phyloP scores from a whole-genome alignment of 2,797 vertebrate genomes.

The Pseudochromis fuscus region DNA sequence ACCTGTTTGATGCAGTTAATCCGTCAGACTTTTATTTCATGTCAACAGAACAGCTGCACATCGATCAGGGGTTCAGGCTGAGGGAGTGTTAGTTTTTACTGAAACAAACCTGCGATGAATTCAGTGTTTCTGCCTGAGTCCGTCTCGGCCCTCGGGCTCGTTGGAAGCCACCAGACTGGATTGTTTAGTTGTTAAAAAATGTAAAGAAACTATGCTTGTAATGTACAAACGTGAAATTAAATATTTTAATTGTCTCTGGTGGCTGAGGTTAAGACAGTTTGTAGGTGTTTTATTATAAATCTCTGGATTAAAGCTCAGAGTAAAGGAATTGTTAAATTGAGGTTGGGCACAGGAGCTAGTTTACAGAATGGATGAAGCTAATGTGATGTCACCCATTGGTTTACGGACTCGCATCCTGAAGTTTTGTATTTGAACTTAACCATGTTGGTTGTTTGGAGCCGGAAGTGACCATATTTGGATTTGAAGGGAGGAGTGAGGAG shows the following conservation, averaged over 20 bases:
- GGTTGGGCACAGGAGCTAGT: too few species aligned
- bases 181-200: not conserved
- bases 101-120: not conserved
- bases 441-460: too few species aligned
- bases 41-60: not conserved
- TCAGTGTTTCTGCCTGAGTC: not conserved
- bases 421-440: too few species aligned
- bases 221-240: not conserved
- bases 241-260: too few species aligned
- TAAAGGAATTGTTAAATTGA: not conserved
- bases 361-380: too few species aligned
- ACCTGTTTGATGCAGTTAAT: conserved; percentile 38
- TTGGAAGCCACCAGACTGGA: not conserved
- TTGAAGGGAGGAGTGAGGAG: too few species aligned
- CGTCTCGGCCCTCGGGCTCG: not conserved
- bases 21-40: not conserved
- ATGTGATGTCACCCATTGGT: too few species aligned
- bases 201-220: not conserved
- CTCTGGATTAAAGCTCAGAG: not conserved
- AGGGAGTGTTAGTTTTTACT: conserved; percentile 1
- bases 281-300: not conserved
- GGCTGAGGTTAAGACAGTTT: not conserved
- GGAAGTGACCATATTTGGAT: too few species aligned
- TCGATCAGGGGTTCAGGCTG: not conserved
- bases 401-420: too few species aligned